A percentile compares a stretch with the other conserved stretches of the same genome.
Conservation (phyloP, 2,888 invertebrate genomes). For the Agriopis marginaria region DNA sequence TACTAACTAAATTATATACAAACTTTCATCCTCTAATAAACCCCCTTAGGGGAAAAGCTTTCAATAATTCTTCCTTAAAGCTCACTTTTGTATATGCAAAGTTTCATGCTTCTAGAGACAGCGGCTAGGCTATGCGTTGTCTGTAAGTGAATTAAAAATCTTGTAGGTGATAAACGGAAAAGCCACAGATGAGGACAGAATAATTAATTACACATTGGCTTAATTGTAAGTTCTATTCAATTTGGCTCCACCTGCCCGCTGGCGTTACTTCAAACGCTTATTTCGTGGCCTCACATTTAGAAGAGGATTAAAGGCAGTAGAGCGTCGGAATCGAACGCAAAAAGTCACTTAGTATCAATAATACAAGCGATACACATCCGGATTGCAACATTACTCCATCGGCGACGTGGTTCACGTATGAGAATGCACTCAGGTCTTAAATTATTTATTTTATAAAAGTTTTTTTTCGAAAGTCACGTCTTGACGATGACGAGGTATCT, state of each 20-base stretch:
- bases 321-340: slow-evolving; percentile 41
- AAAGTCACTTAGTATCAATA: slow-evolving; percentile 49
- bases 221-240: too few relatives aligned
- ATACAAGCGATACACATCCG: slow-evolving; percentile 46
- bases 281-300: slow-evolving; percentile 36
- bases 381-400: slow-evolving; percentile 36
- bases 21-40: too few relatives aligned
- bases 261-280: slow-evolving; percentile 18
- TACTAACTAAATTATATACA: too few relatives aligned
- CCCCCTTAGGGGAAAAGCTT: too few relatives aligned
- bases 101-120: too few relatives aligned
- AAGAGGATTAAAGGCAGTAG: slow-evolving; percentile 41
- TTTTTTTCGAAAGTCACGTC: slow-evolving; percentile 26
- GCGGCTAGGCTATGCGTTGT: too few relatives aligned
- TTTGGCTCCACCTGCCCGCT: neutral
- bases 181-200: too few relatives aligned
- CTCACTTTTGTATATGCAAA: too few relatives aligned
- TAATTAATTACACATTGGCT: too few relatives aligned
- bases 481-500: slow-evolving; percentile 12
- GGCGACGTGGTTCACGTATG: neutral
- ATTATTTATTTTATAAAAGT: slow-evolving; percentile 14
- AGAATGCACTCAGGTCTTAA: neutral
- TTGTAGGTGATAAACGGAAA: too few relatives aligned
- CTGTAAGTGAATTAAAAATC: too few relatives aligned
- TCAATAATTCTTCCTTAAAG: too few relatives aligned